These are phyloP conservation scores for Andrena praecox DNA, from an alignment of 2,888 invertebrate genomes.

Conservation along the genomic window DNA sequence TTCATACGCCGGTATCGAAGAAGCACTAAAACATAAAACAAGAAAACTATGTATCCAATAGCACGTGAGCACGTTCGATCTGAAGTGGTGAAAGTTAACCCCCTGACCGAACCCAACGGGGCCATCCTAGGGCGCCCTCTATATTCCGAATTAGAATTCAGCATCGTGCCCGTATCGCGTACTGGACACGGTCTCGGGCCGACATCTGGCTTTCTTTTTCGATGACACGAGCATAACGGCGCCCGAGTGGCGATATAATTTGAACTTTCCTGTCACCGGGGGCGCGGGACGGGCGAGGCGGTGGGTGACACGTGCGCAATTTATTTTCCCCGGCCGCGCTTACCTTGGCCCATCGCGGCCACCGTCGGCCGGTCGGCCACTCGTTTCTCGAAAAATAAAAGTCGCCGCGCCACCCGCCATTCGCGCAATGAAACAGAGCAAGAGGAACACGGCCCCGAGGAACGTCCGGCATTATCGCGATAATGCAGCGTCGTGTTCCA, in stretches of 20 bases:
- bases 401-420: conserved; percentile 30
- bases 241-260: conserved; percentile 37
- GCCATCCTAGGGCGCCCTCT: not conserved
- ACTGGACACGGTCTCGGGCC: not conserved
- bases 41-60: not conserved
- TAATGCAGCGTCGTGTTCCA: conserved; percentile 69
- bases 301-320: conserved; percentile 45
- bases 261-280: conserved; percentile 40
- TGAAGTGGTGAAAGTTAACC: not conserved
- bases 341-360: conserved; percentile 11
- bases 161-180: conserved; percentile 1
- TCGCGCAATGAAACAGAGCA: conserved; percentile 69
- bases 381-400: conserved; percentile 63
- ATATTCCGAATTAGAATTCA: conserved; percentile 17
- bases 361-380: conserved; percentile 3
- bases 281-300: no score
- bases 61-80: not conserved
- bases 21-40: no score
- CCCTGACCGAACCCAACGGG: not conserved
- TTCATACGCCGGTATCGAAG: no score
- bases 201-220: conserved; percentile 21
- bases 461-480: conserved; percentile 73
- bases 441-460: conserved; percentile 55
- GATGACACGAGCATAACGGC: conserved; percentile 30
- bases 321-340: conserved; percentile 31